Conservation (phyloP, 2,888 invertebrate species). For the Drosophila helvetica region DNA sequence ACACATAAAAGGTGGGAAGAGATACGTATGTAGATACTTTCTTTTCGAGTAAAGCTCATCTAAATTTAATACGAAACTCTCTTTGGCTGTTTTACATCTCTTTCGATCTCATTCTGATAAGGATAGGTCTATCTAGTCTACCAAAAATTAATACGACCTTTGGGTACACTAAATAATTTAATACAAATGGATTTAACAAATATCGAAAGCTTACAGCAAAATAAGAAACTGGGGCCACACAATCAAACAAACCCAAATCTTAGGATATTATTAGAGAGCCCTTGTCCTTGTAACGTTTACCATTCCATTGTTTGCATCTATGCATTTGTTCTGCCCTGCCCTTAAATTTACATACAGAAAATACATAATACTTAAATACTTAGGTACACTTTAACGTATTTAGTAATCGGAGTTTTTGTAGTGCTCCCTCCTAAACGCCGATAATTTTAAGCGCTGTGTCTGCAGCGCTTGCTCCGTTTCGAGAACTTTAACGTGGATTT, state of each 20-base stretch:
- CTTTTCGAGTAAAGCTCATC: too few relatives aligned
- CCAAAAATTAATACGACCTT: not conserved
- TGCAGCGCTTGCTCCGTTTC: constrained; percentile 96
- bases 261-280: not conserved
- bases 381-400: constrained; percentile 23
- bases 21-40: not conserved
- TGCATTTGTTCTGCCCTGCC: constrained; percentile 20
- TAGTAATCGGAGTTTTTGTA: constrained; percentile 86
- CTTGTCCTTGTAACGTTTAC: not conserved
- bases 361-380: constrained; percentile 13
- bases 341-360: constrained; percentile 31
- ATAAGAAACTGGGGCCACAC: too few relatives aligned
- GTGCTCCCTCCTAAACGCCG: constrained; percentile 95
- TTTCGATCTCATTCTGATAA: not conserved
- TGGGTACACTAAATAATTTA: not conserved
- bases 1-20: not conserved
- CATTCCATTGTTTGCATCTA: not conserved
- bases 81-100: not conserved
- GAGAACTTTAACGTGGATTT: constrained; percentile 96
- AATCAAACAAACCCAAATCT: not conserved
- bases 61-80: not conserved
- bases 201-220: not conserved
- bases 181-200: not conserved
- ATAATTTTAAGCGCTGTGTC: constrained; percentile 92
- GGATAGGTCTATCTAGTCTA: not conserved